These are phyloP conservation scores for Podotricha telesiphe DNA, from an alignment of 2,888 invertebrate species.

Conservation along the genomic window DNA sequence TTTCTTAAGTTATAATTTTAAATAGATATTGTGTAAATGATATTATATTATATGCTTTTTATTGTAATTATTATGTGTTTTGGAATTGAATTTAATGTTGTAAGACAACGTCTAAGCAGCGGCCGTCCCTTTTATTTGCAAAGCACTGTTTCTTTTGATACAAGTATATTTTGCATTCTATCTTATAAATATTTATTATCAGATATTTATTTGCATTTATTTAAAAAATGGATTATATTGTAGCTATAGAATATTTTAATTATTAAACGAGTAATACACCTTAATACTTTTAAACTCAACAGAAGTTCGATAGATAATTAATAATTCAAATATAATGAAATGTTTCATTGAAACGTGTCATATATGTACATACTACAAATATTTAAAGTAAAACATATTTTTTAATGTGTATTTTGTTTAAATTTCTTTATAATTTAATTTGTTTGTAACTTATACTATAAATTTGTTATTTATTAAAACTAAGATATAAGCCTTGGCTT, in stretches of 20 bases:
- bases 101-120: conserved; percentile 17
- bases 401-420: no score
- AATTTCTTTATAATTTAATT: no score
- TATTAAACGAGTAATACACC: neutral
- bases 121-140: conserved; percentile 32
- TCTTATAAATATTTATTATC: neutral
- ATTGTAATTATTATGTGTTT: neutral
- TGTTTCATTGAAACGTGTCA: neutral
- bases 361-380: neutral
- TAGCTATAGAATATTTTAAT: neutral
- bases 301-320: neutral
- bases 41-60: neutral
- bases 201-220: conserved; percentile 19
- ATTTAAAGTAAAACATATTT: no score
- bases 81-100: conserved; percentile 34
- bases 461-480: no score
- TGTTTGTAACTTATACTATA: no score
- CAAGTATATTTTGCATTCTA: conserved; percentile 1
- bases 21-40: neutral
- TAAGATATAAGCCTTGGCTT: no score
- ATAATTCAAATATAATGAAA: neutral
- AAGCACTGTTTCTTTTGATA: conserved; percentile 15
- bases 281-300: neutral
- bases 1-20: neutral
- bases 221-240: neutral